Evolutionary conservation across 2,888 invertebrate species (phyloP), one percentile per base, ranked within the genome.

Genomic region (Onchidella celtica): DNA sequence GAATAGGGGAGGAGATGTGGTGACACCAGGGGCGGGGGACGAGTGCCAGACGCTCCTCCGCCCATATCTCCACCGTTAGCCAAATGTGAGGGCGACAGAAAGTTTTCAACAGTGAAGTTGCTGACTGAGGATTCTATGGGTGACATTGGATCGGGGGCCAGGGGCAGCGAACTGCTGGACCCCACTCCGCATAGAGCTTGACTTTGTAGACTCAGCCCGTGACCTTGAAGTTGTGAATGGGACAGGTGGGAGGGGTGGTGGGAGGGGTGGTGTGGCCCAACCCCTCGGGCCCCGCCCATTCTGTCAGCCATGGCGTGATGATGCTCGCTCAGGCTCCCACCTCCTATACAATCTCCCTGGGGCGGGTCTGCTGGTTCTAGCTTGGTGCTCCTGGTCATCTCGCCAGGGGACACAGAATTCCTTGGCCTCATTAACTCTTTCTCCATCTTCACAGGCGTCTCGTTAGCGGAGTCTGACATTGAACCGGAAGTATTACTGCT

Each of bases 31-130:
- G 89, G 88, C 14, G 88, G 84, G 4, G 89, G 87, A 36, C 89
- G 84, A 24, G 75, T 34, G 47, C 75, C 85, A 86, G 40, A 86
- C 86, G 78, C 86, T n/a, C 78, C 68, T 38, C 82, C 32, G 84
- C 78, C 74, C 63, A 69, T 61, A 17, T 73, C 78, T 4, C 55
- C 73, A 9, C 83, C 76, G 74, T 68, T 78, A 24, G 66, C 11
- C 27, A 68, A 27, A 85, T 85, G 47, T 24, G 77, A 69, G 83
- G 87, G 83, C 24, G 91, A 90, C 87, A 92, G 89, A 34, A 92
- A 87, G 84, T 92, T 92, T 73, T 92, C 91, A 3, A 92, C 91
- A 21, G 90, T 89, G 83, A 92, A 92, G 38, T 86, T 89, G 36
- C 88, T 87, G 29, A 86, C 81, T 6, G 87, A 82, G 17, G 88